Evolutionary conservation across 1,140 invertebrate genomes (phyloP), one percentile per base, ranked within the genome.

Genomic region (Idris sp.): DNA sequence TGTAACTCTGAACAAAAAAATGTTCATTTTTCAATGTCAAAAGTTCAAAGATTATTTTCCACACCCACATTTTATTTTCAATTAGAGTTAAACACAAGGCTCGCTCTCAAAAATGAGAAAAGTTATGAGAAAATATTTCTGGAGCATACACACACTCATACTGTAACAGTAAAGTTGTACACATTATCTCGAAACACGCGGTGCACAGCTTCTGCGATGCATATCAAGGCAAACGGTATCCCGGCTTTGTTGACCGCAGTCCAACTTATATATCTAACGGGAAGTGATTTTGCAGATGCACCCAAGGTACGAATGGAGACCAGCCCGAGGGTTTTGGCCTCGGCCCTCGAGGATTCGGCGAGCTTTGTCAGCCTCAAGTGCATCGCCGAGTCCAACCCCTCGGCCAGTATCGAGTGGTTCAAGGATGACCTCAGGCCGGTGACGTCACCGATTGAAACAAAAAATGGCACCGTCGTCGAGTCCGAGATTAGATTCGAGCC

Each of bases 321-420:
- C 35, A 85, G 76, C 26, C 85, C 85, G 0, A 65, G 83, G 0
- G 46, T 81, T 18, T 41, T 83, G 19, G 67, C 78, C 3, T 25
- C 77, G 1, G 81, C 79, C 0, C 54, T 85, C 0, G 85, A 86
- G 43, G 85, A 86, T 62, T 83, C 80, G 33, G 64, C 77, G 15
- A 87, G 84, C 84, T 91, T 92, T 11, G 89, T 96, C 46, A 91
- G 91, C 6, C 88, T 97, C 18, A 90, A 92, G 76, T 97, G 96
- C 79, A 85, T 91, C 35, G 93, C 94, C 16, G 93, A 94, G 79
- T 94, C 94, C 13, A 97, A 97, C 88, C 96, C 96, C 2, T 89
- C 91, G 41, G 93, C 95, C 5, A 92, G 90, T 36, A 92, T 96
- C 46, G 92, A 94, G 79, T 97, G 95, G 94, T 91, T 89, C 64